phyloP scores from a whole-genome alignment of 2,888 invertebrate species.

The Rhogogaster chlorosoma region DNA sequence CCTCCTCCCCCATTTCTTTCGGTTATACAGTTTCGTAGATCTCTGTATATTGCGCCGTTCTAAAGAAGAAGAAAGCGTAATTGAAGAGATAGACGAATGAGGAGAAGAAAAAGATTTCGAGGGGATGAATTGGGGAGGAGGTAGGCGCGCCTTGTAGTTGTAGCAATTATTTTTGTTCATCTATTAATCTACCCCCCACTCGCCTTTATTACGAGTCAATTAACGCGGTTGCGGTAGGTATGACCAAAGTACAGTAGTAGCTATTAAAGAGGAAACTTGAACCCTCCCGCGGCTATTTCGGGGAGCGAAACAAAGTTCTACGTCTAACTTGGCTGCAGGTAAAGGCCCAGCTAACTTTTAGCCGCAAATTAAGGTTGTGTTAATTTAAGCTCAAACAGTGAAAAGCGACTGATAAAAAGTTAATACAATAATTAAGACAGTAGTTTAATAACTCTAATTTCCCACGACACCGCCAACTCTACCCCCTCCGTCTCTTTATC shows the following conservation, averaged over 20 bases:
- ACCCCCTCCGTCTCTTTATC: background rate
- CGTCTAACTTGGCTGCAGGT: background rate
- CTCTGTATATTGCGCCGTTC: background rate
- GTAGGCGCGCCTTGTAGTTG: background rate
- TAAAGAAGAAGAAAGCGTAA: background rate
- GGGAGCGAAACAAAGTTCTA: conserved; percentile 29
- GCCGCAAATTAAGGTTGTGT: conserved; percentile 45
- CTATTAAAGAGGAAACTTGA: conserved; percentile 34
- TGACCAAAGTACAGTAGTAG: conserved; percentile 18
- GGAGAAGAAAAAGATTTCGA: background rate
- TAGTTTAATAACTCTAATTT: conserved; percentile 34
- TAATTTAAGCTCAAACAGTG: conserved; percentile 33
- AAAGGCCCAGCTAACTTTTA: background rate
- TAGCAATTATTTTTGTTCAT: background rate
- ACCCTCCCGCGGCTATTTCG: conserved; percentile 41
- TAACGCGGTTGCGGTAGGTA: conserved; percentile 23
- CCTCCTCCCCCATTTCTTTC: background rate
- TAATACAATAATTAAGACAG: conserved; percentile 35
- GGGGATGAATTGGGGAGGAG: background rate
- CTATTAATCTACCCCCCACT: background rate
- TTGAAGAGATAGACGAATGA: background rate
- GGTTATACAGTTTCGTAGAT: background rate
- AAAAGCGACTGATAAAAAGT: conserved; percentile 26
- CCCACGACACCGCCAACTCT: conserved; percentile 19
- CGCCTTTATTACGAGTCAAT: background rate